Conservation (phyloP, 2,113 vertebrate genomes). For the Ammodytes dubius region DNA sequence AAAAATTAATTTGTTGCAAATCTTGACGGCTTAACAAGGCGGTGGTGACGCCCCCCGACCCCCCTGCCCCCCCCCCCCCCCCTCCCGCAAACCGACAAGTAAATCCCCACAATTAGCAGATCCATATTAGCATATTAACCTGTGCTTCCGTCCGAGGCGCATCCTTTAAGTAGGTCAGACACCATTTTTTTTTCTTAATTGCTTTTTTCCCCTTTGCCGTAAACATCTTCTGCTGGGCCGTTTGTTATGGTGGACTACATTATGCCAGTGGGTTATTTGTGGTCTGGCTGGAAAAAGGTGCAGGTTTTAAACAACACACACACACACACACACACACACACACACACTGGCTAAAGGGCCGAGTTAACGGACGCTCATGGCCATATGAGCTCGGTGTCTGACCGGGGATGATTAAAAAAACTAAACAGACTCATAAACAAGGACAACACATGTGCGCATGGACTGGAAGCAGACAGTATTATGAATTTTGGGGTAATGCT, state of each 20-base stretch:
- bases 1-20: slow-evolving; percentile 85
- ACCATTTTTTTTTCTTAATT: slow-evolving; percentile 83
- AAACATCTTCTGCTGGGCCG: slow-evolving; percentile 72
- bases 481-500: not conserved
- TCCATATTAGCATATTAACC: slow-evolving; percentile 87
- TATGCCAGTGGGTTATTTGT: slow-evolving; percentile 73
- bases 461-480: slow-evolving; percentile 44
- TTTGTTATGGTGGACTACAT: slow-evolving; percentile 67
- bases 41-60: slow-evolving; percentile 61
- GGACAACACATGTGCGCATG: slow-evolving; percentile 62
- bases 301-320: slow-evolving; percentile 2
- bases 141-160: slow-evolving; percentile 76
- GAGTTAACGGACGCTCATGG: slow-evolving; percentile 76
- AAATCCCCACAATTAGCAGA: slow-evolving; percentile 84
- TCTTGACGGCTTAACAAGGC: slow-evolving; percentile 75
- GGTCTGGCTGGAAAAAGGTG: slow-evolving; percentile 57
- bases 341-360: slow-evolving; percentile 18
- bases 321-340: slow-evolving; percentile 15
- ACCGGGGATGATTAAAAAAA: slow-evolving; percentile 66
- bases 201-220: slow-evolving; percentile 63
- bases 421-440: slow-evolving; percentile 72
- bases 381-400: slow-evolving; percentile 73
- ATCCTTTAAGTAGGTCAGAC: slow-evolving; percentile 85
- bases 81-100: slow-evolving; percentile 69
- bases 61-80: slow-evolving; percentile 4